Evolutionary conservation across 2,888 invertebrate genomes (phyloP).

Genomic region (Laothoe populi): DNA sequence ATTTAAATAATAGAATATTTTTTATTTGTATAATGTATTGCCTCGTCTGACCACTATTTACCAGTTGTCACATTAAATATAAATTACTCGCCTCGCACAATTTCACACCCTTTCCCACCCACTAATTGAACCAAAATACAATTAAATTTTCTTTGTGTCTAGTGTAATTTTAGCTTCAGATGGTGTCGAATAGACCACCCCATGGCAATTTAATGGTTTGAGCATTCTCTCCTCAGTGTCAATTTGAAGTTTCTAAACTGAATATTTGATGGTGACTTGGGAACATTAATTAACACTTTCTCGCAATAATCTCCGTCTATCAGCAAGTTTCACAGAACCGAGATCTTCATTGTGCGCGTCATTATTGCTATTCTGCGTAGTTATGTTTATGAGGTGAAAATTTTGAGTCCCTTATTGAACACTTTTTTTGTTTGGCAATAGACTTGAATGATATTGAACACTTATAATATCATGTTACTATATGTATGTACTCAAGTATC

Average conservation of each 20-base stretch:
- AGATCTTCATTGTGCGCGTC: constrained; percentile 17
- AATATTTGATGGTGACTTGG: constrained; percentile 52
- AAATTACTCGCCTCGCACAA: constrained; percentile 72
- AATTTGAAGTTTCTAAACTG: constrained; percentile 56
- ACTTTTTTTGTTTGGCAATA: too few species aligned
- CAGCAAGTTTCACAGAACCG: constrained; percentile 10
- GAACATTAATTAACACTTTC: constrained; percentile 27
- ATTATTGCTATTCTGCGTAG: constrained; percentile 8
- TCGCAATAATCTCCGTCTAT: constrained; percentile 20
- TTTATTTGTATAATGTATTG: background rate
- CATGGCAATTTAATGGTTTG: constrained; percentile 70
- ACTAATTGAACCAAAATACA: constrained; percentile 80
- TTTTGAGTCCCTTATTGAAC: background rate
- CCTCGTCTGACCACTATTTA: constrained; percentile 49
- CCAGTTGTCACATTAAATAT: constrained; percentile 71
- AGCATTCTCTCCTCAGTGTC: constrained; percentile 54
- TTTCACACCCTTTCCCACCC: constrained; percentile 73
- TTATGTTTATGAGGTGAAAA: background rate
- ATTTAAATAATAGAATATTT: background rate
- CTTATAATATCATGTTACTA: too few species aligned
- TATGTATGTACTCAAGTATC: too few species aligned
- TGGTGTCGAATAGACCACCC: constrained; percentile 69
- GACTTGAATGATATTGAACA: too few species aligned
- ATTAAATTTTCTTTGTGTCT: constrained; percentile 80
- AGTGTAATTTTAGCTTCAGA: constrained; percentile 74